A percentile compares a stretch with the other conserved stretches of the same genome.
phyloP scores from a whole-genome alignment of 1,140 invertebrate species.

The Drosophila setifemur region DNA sequence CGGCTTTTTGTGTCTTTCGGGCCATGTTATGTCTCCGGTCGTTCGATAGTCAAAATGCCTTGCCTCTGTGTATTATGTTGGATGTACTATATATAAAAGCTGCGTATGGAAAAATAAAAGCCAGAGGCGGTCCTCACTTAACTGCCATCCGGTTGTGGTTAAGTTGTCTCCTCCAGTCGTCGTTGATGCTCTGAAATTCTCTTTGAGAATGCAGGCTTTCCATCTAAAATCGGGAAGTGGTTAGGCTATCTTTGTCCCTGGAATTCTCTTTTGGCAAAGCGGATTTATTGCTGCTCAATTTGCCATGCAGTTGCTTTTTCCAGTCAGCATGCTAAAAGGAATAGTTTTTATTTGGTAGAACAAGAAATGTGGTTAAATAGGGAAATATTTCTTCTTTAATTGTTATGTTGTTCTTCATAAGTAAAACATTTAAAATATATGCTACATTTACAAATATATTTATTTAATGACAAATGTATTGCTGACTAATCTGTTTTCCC shows the following conservation, averaged over 20 bases:
- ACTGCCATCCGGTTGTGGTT: slow-evolving; percentile 38
- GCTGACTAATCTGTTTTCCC: too few species aligned
- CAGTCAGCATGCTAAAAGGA: slow-evolving; percentile 3
- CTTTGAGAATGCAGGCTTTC: slow-evolving; percentile 1
- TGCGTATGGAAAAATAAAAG: slow-evolving; percentile 34
- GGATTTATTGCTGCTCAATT: slow-evolving; percentile 13
- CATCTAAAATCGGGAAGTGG: slow-evolving; percentile 5
- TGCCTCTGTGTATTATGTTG: slow-evolving; percentile 52
- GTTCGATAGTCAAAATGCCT: slow-evolving; percentile 49
- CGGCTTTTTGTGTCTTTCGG: slow-evolving; percentile 59
- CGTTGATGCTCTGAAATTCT: slow-evolving; percentile 13
- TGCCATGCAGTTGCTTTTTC: slow-evolving; percentile 25
- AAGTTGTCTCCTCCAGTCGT: slow-evolving; percentile 16
- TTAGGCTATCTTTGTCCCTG: not conserved
- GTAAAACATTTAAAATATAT: too few species aligned
- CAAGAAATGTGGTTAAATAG: too few species aligned
- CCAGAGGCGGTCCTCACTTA: slow-evolving; percentile 29
- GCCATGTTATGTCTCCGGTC: slow-evolving; percentile 14
- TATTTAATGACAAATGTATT: too few species aligned
- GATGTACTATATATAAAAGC: slow-evolving; percentile 61
- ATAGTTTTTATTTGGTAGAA: slow-evolving; percentile 7
- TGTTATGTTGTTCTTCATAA: too few species aligned
- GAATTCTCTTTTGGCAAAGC: slow-evolving; percentile 26
- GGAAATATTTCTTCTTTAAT: too few species aligned
- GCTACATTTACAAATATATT: too few species aligned